Conservation (phyloP, 2,113 vertebrate genomes). For the Numenius arquata region DNA sequence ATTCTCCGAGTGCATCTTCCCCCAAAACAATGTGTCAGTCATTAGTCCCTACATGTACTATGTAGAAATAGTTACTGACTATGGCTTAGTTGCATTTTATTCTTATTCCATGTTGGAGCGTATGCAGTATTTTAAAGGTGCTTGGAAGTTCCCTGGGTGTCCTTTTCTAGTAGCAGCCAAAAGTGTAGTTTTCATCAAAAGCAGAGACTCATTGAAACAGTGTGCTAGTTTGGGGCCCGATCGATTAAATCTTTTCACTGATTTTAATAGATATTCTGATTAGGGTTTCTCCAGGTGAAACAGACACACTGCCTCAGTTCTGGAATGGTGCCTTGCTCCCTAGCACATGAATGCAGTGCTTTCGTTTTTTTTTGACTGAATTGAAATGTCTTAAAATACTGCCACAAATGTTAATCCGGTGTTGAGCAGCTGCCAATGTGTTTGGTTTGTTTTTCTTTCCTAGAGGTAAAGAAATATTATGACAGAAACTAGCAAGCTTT, state of each 20-base stretch:
- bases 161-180: background rate
- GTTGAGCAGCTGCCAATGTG: constrained; percentile 21
- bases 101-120: background rate
- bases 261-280: background rate
- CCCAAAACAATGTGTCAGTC: background rate
- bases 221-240: background rate
- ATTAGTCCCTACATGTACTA: fast-evolving
- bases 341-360: background rate
- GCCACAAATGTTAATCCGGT: background rate
- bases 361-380: background rate
- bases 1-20: background rate
- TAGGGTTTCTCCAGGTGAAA: background rate
- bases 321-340: fast-evolving
- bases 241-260: background rate
- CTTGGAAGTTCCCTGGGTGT: background rate
- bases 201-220: background rate
- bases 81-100: background rate
- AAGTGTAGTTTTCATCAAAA: background rate
- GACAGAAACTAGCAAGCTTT: background rate
- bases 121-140: background rate
- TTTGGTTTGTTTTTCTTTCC: background rate
- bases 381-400: background rate
- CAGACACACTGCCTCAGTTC: fast-evolving
- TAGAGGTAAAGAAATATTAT: constrained; percentile 37
- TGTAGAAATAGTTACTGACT: background rate